Evolutionary conservation across 2,888 invertebrate species (phyloP).

Genomic region (Tinea pellionella): DNA sequence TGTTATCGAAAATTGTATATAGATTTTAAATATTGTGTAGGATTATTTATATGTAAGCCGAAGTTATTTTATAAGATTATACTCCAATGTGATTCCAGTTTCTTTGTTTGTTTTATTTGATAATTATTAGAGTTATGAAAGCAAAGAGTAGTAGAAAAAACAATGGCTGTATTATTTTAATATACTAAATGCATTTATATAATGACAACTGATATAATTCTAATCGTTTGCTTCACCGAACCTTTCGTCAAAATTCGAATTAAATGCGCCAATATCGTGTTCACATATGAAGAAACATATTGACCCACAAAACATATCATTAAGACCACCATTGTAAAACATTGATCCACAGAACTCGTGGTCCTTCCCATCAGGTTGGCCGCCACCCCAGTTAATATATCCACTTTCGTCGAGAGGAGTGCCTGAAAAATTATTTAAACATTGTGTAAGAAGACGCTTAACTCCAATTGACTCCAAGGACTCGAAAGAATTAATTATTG

Average conservation of each 20-base stretch:
- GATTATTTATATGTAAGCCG: constrained; percentile 63
- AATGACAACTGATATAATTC: neutral
- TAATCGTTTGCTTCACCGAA: constrained; percentile 13
- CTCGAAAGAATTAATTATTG: too few relatives aligned
- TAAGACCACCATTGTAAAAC: constrained; percentile 40
- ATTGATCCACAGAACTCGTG: constrained; percentile 44
- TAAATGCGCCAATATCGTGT: constrained; percentile 30
- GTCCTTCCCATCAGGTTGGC: constrained; percentile 40
- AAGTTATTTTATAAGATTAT: constrained; percentile 68
- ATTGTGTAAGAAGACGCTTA: neutral
- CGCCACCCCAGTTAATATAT: constrained; percentile 34
- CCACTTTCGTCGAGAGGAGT: constrained; percentile 32
- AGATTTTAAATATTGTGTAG: constrained; percentile 44
- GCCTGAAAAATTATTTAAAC: constrained; percentile 23
- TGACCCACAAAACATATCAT: constrained; percentile 35
- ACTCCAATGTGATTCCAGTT: constrained; percentile 27
- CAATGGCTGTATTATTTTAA: too few relatives aligned
- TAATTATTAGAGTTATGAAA: too few relatives aligned
- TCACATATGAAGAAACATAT: constrained; percentile 48
- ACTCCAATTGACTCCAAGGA: too few relatives aligned
- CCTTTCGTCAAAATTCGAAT: constrained; percentile 19
- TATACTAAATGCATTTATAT: neutral
- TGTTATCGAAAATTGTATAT: constrained; percentile 9
- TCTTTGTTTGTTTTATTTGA: neutral
- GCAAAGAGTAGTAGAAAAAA: too few relatives aligned